Conservation (phyloP, 1,140 invertebrate species). For the Heliothis subflexa region DNA sequence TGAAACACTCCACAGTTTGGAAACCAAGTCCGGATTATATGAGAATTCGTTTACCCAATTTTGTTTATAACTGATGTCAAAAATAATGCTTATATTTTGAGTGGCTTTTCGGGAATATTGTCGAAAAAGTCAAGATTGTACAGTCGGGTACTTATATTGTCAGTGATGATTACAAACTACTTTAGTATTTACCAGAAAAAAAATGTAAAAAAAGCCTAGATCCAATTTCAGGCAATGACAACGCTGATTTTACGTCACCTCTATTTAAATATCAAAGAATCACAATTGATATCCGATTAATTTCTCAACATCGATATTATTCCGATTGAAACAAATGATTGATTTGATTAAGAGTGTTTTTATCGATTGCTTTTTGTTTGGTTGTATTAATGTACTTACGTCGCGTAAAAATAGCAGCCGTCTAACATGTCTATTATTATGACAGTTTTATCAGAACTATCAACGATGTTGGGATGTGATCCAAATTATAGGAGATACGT, state of each 20-base stretch:
- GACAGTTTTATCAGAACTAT: conserved; percentile 71
- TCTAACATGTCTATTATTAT: conserved; percentile 74
- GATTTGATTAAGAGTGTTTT: conserved; percentile 1
- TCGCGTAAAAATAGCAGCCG: conserved; percentile 70
- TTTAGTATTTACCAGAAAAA: too few species aligned
- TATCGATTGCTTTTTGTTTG: conserved; percentile 27
- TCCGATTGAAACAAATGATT: conserved; percentile 7
- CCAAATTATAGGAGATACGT: conserved; percentile 19
- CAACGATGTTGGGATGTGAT: conserved; percentile 50
- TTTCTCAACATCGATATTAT: conserved; percentile 11
- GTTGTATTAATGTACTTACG: background rate
- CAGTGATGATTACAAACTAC: background rate
- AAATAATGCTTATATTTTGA: too few species aligned
- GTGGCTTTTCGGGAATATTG: too few species aligned
- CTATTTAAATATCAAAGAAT: background rate
- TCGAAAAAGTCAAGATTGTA: background rate
- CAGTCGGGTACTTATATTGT: background rate
- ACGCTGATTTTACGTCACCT: background rate
- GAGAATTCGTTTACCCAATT: too few species aligned
- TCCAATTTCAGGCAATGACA: background rate
- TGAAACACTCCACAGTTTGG: too few species aligned
- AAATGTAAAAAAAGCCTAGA: background rate
- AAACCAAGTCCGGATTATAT: too few species aligned
- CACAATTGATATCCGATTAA: background rate
- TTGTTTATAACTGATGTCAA: too few species aligned